Base-by-base conservation (phyloP, 2,113 vertebrate species). In the Clinocottus analis region DNA sequence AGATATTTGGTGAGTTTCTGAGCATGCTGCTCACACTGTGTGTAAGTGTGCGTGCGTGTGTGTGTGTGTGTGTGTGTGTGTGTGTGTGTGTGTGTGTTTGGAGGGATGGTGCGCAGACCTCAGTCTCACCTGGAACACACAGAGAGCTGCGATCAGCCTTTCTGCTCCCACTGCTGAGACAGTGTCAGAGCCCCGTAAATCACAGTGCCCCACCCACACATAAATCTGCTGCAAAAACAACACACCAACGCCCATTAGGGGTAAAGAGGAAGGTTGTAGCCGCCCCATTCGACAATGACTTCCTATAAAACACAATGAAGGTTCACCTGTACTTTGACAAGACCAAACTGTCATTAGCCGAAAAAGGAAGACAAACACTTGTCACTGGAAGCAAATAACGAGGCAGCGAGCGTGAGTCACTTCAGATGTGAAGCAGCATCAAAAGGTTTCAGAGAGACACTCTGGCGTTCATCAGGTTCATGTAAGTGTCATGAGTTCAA, bases 71-170 rank as follows among this genome's bases (percentile, higher is more conserved):
- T 27, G 31, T 25, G 11, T 67, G 33, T 33, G 37, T 41, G 49
- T 72, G 72, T 41, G 45, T 43, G 79, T 56, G 45, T 68, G 23
- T 16, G 8, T 64, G 45, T 39, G n/a, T 56, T 33, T 66, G n/a
- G 79, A 69, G 35, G 65, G 58, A 67, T 96, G 96, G 89, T 94
- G 96, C 89, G 96, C 96, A n/a, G 97, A 97, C 29, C 96, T 96
- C 67, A 96, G 95, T 10, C 96, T 96, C 77, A 98, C 94, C 98
- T 99, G 96, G 91, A 94, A 95, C 91, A 94, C 92, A 94, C 87
- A 88, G 72, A 88, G 91, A 86, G 74, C 79, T 59, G 95, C 95
- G 78, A 63, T 86, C 87, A 77, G 82, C 83, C 87, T 85, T 83
- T 0, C 94, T 95, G 60, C 96, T 85, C 75, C 86, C 19, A 33